Evolutionary conservation across 2,797 vertebrate genomes (phyloP).

Genomic region (Pangasius krempfi): DNA sequence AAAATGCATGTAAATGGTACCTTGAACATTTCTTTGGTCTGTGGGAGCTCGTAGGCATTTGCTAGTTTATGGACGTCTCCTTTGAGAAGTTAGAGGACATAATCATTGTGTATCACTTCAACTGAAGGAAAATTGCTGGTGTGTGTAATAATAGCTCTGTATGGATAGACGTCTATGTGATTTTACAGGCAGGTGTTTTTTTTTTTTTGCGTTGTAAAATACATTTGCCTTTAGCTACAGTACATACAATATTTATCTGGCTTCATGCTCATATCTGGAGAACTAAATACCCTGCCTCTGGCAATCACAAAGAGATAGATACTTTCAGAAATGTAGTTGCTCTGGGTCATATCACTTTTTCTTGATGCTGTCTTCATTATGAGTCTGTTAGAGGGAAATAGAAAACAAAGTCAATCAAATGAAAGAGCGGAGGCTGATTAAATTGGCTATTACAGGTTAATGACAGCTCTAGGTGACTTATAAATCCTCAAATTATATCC

Average conservation of each 20-base stretch:
- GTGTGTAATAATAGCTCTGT: background rate
- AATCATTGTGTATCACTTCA: background rate
- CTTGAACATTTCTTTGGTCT: background rate
- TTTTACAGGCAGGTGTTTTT: background rate
- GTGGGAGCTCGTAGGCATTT: background rate
- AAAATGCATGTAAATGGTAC: background rate
- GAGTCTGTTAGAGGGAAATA: slow-evolving; percentile 4
- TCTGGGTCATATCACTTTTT: background rate
- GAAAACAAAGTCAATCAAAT: background rate
- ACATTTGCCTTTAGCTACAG: background rate
- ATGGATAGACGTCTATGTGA: background rate
- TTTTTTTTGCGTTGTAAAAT: background rate
- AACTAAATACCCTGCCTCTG: background rate
- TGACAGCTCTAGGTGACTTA: background rate
- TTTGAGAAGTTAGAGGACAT: background rate
- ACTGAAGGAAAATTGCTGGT: background rate
- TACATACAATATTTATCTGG: background rate
- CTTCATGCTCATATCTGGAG: background rate
- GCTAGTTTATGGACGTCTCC: background rate
- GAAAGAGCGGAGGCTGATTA: background rate
- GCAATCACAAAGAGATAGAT: background rate
- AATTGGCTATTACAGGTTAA: background rate
- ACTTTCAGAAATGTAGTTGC: background rate
- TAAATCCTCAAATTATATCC: background rate
- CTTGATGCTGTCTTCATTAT: background rate